Percentiles rank a stretch among this genome's conserved stretches.
These are phyloP conservation scores for Sericinus montela DNA, from an alignment of 2,888 invertebrate genomes.

Conservation along the genomic window DNA sequence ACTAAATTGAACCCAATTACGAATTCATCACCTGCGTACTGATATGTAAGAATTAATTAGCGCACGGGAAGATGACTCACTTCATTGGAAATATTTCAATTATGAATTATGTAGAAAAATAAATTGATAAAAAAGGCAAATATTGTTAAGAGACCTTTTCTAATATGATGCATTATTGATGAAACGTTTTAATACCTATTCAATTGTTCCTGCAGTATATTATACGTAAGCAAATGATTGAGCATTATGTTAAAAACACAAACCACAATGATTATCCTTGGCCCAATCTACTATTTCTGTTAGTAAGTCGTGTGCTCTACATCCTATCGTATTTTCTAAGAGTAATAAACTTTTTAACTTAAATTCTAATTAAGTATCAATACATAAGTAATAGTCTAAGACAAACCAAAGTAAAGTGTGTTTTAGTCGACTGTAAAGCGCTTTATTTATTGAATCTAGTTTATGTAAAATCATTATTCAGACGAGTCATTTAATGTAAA, in stretches of 20 bases:
- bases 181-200: background rate
- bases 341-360: background rate
- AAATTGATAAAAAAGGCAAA: too few species aligned
- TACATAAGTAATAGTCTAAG: slow-evolving; percentile 50
- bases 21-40: too few species aligned
- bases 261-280: too few species aligned
- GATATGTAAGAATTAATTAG: too few species aligned
- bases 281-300: too few species aligned
- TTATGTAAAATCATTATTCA: slow-evolving; percentile 7
- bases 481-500: slow-evolving; percentile 11
- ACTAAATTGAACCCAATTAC: too few species aligned
- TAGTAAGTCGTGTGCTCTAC: too few species aligned
- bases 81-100: too few species aligned
- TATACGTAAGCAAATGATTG: background rate
- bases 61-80: too few species aligned
- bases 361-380: slow-evolving; percentile 7
- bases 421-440: slow-evolving; percentile 75
- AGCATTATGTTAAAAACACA: too few species aligned
- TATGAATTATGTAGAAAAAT: too few species aligned
- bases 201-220: slow-evolving; percentile 1
- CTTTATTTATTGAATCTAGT: slow-evolving; percentile 61
- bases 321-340: background rate
- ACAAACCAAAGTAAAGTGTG: slow-evolving; percentile 74
- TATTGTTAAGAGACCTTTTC: background rate
- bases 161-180: background rate